Evolutionary conservation across 2,113 vertebrate genomes (phyloP), one percentile per base, ranked within the genome.

Genomic region (Heteronetta atricapilla): DNA sequence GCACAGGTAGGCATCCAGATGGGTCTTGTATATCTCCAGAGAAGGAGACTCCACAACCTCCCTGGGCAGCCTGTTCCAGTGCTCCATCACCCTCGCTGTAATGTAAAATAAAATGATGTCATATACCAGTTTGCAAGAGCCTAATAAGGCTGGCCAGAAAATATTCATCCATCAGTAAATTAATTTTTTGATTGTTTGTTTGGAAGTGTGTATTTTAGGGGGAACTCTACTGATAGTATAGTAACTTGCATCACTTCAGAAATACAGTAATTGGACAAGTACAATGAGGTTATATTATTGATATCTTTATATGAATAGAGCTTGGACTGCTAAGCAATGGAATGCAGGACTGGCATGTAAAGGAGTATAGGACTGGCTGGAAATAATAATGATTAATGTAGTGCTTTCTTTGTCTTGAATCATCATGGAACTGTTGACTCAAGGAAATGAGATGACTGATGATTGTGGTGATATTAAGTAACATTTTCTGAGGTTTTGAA

Each of bases 141-240:
- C 50, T 34, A 74, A 25, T 11, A 55, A 59, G 2, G 3, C 7
- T 46, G 3, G 3, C 6, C 52, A 68, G 13, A 90, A 81, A 74
- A 72, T 8, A 40, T 29, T 90, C 2, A 78, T 63, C 46, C 46
- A 48, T 48, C 46, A 48, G 46, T 48, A 22, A 20, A 21, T 21
- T 48, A 22, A 48, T 48, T 48, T 48, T 48, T 48, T 58, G 50
- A 34, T 60, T 8, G 23, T 26, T 21, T 55, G 5, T 77, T 83
- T 67, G 11, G 42, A 88, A 56, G 31, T 1, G 0, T 25, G 8
- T 7, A 58, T 69, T 85, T 90, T 0, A 1, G 75, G 9, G 10
- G 19, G 9, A 88, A 44, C 3, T 46, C 16, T 42, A 28, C 15
- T 36, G 23, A 53, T 20, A 8, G 3, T 48, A 33, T 31, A 73